A percentile compares a stretch with the other conserved stretches of the same genome.
These are phyloP conservation scores for Semaprochilodus insignis DNA, from an alignment of 2,797 vertebrate species.

Conservation along the genomic window DNA sequence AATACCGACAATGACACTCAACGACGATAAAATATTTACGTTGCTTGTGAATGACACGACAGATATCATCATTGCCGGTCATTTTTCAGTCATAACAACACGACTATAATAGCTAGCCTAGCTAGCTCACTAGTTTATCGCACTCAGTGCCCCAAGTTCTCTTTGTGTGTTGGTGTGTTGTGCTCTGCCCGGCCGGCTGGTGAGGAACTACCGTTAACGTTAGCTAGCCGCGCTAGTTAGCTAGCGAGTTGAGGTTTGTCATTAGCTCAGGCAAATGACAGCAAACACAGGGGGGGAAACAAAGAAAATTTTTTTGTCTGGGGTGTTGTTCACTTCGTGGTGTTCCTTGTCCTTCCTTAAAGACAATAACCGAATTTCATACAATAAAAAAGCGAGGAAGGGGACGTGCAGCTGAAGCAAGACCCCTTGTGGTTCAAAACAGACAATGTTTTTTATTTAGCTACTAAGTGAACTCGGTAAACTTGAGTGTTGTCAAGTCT, in stretches of 20 bases:
- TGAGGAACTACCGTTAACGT: slow-evolving; percentile 11
- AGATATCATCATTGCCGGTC: not conserved
- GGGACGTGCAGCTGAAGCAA: slow-evolving; percentile 58
- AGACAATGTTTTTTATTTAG: slow-evolving; percentile 72
- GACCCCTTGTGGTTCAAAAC: slow-evolving; percentile 70
- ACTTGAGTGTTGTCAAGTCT: not conserved
- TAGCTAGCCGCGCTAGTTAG: slow-evolving; percentile 59
- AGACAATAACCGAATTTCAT: slow-evolving; percentile 44
- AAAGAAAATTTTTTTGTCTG: not conserved
- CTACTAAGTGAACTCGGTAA: slow-evolving; percentile 36
- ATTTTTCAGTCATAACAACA: slow-evolving; percentile 22
- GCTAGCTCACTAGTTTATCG: slow-evolving; percentile 66
- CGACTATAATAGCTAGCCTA: slow-evolving; percentile 60
- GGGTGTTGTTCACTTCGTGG: not conserved
- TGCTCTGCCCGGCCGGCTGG: slow-evolving; percentile 17
- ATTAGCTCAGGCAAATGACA: slow-evolving; percentile 28
- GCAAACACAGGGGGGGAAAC: not conserved
- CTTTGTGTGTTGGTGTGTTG: slow-evolving; percentile 77
- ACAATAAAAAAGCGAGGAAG: slow-evolving; percentile 76
- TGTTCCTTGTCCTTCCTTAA: not conserved
- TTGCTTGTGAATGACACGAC: slow-evolving; percentile 38
- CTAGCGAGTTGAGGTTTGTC: slow-evolving; percentile 49
- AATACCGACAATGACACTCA: slow-evolving; percentile 46
- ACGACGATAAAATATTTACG: slow-evolving; percentile 15
- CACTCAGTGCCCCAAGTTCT: slow-evolving; percentile 75